Percentiles rank a stretch among this genome's conserved stretches.
These are phyloP conservation scores for Bubo blakistoni DNA, from an alignment of 2,113 vertebrate species.

Conservation along the genomic window DNA sequence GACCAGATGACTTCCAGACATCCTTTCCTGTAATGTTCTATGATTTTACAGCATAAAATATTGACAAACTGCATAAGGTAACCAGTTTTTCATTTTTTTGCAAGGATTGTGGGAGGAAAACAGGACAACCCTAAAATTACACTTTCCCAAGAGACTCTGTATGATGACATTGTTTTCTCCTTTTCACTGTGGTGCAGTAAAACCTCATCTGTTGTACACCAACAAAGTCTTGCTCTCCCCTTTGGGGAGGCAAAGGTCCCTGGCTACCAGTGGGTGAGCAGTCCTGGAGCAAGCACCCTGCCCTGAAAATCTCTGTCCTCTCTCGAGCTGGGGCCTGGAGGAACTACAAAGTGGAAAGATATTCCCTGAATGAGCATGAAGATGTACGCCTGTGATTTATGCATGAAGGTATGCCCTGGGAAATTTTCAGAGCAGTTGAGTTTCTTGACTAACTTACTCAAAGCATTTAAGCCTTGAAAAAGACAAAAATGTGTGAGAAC, in stretches of 20 bases:
- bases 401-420: not conserved
- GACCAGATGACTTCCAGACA: not conserved
- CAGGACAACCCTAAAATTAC: not conserved
- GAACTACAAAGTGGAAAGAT: not conserved
- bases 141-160: not conserved
- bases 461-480: not conserved
- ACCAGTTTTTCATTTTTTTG: not conserved
- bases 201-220: not conserved
- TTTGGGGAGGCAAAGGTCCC: not conserved
- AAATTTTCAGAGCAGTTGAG: not conserved
- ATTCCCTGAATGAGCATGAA: fast-evolving
- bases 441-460: not conserved
- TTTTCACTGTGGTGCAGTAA: not conserved
- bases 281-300: not conserved
- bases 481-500: not conserved
- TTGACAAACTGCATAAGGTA: not conserved
- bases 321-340: not conserved
- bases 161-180: not conserved
- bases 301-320: not conserved
- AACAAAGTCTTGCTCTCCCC: not conserved
- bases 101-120: not conserved
- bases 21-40: not conserved
- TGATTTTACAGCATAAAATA: not conserved
- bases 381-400: fast-evolving
- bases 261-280: fast-evolving